phyloP scores from a whole-genome alignment of 2,888 invertebrate species.

The Gasteruption jaculator region DNA sequence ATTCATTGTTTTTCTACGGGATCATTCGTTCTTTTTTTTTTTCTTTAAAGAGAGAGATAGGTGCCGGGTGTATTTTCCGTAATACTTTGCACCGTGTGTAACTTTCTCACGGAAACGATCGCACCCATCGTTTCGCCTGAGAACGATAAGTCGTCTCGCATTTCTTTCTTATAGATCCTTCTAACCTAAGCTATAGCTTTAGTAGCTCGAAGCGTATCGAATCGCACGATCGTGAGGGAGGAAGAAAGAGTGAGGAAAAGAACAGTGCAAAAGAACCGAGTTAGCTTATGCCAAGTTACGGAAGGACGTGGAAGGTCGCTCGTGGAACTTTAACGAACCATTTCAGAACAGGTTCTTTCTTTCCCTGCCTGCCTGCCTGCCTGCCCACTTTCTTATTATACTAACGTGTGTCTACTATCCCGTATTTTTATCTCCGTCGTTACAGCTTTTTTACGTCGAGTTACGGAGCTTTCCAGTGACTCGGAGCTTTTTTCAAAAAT shows the following conservation, averaged over 20 bases:
- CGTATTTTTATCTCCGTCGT: no score
- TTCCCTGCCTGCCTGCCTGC: conserved; percentile 9
- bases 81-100: not conserved
- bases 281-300: conserved; percentile 5
- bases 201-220: conserved; percentile 1
- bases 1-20: no score
- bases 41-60: no score
- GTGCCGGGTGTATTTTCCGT: no score
- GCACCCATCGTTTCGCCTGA: conserved; percentile 6
- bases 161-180: not conserved
- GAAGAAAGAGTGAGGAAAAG: no score
- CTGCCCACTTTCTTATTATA: conserved; percentile 14
- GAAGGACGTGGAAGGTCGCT: conserved; percentile 9
- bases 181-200: no score
- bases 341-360: conserved; percentile 5
- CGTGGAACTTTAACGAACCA: conserved; percentile 8
- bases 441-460: no score
- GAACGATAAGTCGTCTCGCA: not conserved
- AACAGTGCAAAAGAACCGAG: no score
- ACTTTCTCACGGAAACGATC: conserved; percentile 6
- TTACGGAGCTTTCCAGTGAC: no score
- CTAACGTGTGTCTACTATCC: no score
- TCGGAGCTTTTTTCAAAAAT: no score
- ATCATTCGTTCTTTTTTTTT: no score
- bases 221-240: conserved; percentile 5